A percentile compares a stretch with the other conserved stretches of the same genome.
phyloP scores from a whole-genome alignment of 1,140 invertebrate species.

The Notospermus geniculatus region DNA sequence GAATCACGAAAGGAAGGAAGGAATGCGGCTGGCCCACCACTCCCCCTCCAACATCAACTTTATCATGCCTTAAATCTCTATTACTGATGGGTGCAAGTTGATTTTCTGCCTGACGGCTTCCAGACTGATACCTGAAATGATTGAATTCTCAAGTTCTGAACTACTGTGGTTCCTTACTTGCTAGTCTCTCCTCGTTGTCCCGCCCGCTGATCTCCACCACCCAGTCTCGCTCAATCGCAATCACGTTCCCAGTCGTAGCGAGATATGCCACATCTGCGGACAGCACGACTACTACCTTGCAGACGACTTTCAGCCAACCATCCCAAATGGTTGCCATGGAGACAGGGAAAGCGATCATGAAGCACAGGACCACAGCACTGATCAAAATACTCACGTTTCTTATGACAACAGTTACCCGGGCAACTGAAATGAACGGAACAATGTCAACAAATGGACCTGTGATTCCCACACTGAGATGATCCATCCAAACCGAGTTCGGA shows the following conservation, averaged over 20 bases:
- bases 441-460: no score
- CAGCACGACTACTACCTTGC: constrained; percentile 40
- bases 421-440: constrained; percentile 24
- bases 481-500: no score
- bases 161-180: constrained; percentile 39
- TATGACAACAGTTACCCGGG: constrained; percentile 15
- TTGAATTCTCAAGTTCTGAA: no score
- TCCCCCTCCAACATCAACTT: no score
- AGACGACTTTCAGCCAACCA: constrained; percentile 20
- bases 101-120: no score
- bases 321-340: constrained; percentile 6
- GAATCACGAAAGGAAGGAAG: no score
- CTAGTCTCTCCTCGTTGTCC: constrained; percentile 37
- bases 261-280: constrained; percentile 38
- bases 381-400: constrained; percentile 20
- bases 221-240: constrained; percentile 62
- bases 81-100: no score
- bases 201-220: constrained; percentile 55
- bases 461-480: no score
- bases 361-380: constrained; percentile 15
- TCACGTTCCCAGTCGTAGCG: constrained; percentile 55
- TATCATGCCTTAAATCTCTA: no score
- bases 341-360: constrained; percentile 10
- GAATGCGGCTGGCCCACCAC: no score
- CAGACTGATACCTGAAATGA: no score